Evolutionary conservation across 2,113 vertebrate species (phyloP), one percentile per base, ranked within the genome.

Genomic region (Austrofundulus limnaeus): DNA sequence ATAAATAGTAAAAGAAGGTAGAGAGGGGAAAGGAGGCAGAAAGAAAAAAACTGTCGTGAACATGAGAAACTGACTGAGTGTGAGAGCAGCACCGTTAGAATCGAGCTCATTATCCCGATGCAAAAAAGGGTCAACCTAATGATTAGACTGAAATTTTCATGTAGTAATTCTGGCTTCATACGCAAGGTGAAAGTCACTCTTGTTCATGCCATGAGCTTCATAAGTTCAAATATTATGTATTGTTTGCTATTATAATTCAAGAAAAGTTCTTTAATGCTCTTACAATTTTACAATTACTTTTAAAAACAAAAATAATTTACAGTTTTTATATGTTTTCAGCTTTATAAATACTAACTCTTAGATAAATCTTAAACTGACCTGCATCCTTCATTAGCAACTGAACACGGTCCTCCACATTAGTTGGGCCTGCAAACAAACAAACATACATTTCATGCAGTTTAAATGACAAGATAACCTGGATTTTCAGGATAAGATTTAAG

Each of bases 381-480:
- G 97, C 95, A 92, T 99, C 97, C 91, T 99, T 99, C 85, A 99
- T 95, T 69, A 96, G 90, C 75, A 99, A 60, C 82, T 93, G 92
- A 86, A 90, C 94, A n/a, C 92, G 86, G 77, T 99, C 92, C 81
- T 97, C 94, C 62, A 95, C 73, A 47, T 91, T 93, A 37, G 94
- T 94, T 47, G 95, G 90, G 5, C 94, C 97, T 98, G 70, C 11
- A 77, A 72, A 72, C 13, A 63, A 21, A 75, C 48, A 70, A 59
- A 55, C 10, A 77, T 1, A 69, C 10, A 72, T 17, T 21, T 23
- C 7, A 55, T 61, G 17, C 45, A 25, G 63, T 24, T 23, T 46
- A 17, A 41, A 31, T 17, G 16, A 56, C 2, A 28, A 34, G 2
- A 41, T 5, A 31, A 10, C 45, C 28, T 20, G 19, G 21, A 48